Percentiles rank a stretch among this genome's conserved stretches.
phyloP scores from a whole-genome alignment of 1,140 invertebrate species.

The Mactra quadrangularis region DNA sequence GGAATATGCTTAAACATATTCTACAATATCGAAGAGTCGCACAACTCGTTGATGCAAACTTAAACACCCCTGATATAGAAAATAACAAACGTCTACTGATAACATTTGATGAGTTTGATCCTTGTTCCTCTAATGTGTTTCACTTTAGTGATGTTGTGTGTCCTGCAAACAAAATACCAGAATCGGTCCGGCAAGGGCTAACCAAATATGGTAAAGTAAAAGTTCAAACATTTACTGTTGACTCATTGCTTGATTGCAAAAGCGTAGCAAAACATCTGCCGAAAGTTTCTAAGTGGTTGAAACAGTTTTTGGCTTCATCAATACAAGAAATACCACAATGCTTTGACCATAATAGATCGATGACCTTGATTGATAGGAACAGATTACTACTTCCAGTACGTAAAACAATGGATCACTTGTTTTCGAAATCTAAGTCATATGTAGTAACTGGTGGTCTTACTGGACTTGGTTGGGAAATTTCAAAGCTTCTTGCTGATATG shows the following conservation, averaged over 20 bases:
- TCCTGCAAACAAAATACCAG: neutral
- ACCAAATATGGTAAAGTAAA: neutral
- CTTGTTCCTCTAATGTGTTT: neutral
- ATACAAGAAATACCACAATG: neutral
- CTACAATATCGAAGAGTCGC: neutral
- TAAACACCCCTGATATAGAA: neutral
- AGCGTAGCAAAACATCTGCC: neutral
- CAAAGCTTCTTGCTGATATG: neutral
- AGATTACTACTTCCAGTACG: neutral
- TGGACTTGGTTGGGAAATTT: constrained; percentile 34
- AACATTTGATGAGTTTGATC: neutral
- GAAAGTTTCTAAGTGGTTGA: neutral
- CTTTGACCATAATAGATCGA: neutral
- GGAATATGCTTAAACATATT: neutral
- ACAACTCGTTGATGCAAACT: neutral
- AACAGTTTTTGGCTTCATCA: neutral
- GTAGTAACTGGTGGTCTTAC: constrained; percentile 27
- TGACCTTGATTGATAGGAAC: neutral
- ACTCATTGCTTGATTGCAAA: neutral
- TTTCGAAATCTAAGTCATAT: constrained; percentile 1
- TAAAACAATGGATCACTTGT: neutral
- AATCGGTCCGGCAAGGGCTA: neutral
- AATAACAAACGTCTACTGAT: neutral
- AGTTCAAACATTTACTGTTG: neutral
- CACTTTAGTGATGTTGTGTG: neutral